Conservation (phyloP, 2,888 invertebrate species). For the Calephelis perditalis region DNA sequence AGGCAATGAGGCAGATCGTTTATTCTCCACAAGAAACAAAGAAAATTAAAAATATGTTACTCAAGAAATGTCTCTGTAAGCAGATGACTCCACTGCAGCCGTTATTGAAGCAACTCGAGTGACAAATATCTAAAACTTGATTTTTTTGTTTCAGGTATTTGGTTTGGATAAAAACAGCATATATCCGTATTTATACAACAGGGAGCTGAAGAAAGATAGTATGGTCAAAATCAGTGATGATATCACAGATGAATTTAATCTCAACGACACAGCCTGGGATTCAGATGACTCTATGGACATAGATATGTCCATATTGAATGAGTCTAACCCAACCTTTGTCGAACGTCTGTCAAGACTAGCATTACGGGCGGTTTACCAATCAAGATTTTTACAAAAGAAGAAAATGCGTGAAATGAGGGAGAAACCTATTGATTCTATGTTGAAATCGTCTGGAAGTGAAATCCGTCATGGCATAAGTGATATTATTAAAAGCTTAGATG, state of each 20-base stretch:
- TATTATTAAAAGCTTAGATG: slow-evolving; percentile 42
- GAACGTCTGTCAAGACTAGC: slow-evolving; percentile 40
- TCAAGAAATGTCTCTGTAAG: no score
- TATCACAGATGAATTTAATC: slow-evolving; percentile 38
- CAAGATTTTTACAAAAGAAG: slow-evolving; percentile 35
- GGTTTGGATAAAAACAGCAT: slow-evolving; percentile 45
- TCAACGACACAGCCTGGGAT: slow-evolving; percentile 50
- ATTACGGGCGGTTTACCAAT: slow-evolving; percentile 52
- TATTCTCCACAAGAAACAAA: no score
- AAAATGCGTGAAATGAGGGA: slow-evolving; percentile 41
- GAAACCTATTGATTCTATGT: slow-evolving; percentile 31
- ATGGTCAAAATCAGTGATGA: slow-evolving; percentile 51
- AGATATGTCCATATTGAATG: slow-evolving; percentile 19
- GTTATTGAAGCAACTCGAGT: no score
- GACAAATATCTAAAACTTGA: no score
- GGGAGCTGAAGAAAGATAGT: slow-evolving; percentile 32
- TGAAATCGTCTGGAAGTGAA: slow-evolving; percentile 34
- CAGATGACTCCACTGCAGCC: no score
- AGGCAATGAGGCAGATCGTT: no score
- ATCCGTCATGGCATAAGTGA: slow-evolving; percentile 37
- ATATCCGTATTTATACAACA: slow-evolving; percentile 47
- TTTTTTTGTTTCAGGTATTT: slow-evolving; percentile 43
- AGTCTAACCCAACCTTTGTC: slow-evolving; percentile 30
- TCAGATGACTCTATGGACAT: slow-evolving; percentile 38
- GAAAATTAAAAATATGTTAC: no score